Conservation (phyloP, 2,888 invertebrate genomes). For the Asteroscopus sphinx region DNA sequence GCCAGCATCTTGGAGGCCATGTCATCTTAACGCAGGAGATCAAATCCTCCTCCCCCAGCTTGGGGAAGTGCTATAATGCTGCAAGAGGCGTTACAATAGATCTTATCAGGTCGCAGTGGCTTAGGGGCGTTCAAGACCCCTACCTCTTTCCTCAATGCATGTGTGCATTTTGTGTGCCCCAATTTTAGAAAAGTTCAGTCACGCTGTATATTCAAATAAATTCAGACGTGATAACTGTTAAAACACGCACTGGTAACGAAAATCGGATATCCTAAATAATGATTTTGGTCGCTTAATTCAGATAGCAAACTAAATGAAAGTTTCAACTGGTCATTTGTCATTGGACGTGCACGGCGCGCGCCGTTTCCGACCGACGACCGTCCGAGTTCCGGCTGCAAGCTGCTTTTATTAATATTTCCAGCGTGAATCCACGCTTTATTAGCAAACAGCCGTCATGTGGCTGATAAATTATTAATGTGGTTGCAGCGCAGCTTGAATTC, state of each 20-base stretch:
- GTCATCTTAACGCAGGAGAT: too few species aligned
- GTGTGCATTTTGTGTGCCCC: too few species aligned
- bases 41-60: too few species aligned
- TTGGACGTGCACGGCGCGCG: conserved; percentile 66
- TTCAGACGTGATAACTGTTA: background rate
- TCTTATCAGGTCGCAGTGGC: too few species aligned
- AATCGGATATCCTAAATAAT: conserved; percentile 31
- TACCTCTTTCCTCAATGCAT: too few species aligned
- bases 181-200: too few species aligned
- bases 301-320: conserved; percentile 85
- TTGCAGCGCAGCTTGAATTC: conserved; percentile 81
- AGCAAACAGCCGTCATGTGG: conserved; percentile 89
- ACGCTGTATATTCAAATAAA: too few species aligned
- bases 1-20: too few species aligned
- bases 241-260: conserved; percentile 3
- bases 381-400: conserved; percentile 82
- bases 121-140: too few species aligned
- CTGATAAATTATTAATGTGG: conserved; percentile 90
- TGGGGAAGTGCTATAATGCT: too few species aligned
- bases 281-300: conserved; percentile 74
- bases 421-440: conserved; percentile 88
- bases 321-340: conserved; percentile 87
- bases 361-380: conserved; percentile 75
- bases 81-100: too few species aligned
- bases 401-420: conserved; percentile 90